Base-by-base conservation (phyloP, 2,888 invertebrate genomes). In the Sturmia bella region DNA sequence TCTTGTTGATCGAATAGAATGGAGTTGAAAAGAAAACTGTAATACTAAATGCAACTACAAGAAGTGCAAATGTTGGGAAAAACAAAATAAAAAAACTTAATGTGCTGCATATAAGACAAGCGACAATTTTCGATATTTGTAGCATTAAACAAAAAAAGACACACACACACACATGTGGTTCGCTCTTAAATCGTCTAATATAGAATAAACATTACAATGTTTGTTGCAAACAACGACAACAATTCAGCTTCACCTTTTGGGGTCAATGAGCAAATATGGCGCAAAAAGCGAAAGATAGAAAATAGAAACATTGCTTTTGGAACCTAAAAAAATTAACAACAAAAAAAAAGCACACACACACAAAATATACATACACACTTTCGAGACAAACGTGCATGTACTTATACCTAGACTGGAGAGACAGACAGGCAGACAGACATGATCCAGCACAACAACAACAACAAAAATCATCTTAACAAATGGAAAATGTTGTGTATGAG, bases 171-270 rank as follows among this genome's bases (percentile, higher is more conserved):
- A 61, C 52, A 45, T 21, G 52, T 63, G 69, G 27, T 70, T 41
- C 4, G 24, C 15, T 63, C 61, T 39, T 37, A 54, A 69, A 69
- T 54, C 45, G 48, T 56, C 45, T 63, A 24, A 56, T 61, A 61
- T n/a, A 61, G 21, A 64, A 19, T 37, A 54, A 56, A 32, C 2
- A 41, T 19, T 63, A 63, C 69, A 77, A 70, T 77, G 63, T 77
- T 66, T 73, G 66, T 61, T 15, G 59, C 72, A 73, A 79, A 68
- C 57, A 56, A 82, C 72, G 41, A 72, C 68, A 82, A 63, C 80
- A 84, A 84, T 83, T 83, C 78, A 76, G 82, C 69, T 83, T 84
- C 84, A 84, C 84, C 84, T 84, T 84, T 84, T 84, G 79, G 81
- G 84, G 84, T 84, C 84, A 84, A 80, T 82, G 77, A 80, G 82